These are phyloP conservation scores for Anas capensis DNA, from an alignment of 2,797 vertebrate species.

Conservation along the genomic window DNA sequence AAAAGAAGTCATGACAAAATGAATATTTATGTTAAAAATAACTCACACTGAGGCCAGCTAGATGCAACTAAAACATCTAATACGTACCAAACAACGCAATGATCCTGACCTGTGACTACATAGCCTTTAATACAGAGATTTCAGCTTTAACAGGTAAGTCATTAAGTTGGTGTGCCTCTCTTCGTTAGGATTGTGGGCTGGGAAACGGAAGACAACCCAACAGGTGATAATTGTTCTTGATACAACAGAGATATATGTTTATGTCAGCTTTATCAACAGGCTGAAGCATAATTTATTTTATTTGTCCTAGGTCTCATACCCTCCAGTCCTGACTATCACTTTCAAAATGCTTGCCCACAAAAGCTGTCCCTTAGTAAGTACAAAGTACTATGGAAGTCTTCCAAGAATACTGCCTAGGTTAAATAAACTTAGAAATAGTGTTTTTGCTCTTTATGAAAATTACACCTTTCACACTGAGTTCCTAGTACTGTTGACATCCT, in stretches of 20 bases:
- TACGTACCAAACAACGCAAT: not conserved
- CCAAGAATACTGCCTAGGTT: not conserved
- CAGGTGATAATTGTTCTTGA: not conserved
- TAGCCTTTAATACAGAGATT: not conserved
- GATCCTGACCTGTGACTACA: not conserved
- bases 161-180: not conserved
- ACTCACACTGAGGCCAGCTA: constrained; percentile 7
- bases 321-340: not conserved
- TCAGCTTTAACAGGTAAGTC: not conserved
- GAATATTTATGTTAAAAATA: constrained; percentile 26
- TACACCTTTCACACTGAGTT: not conserved
- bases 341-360: not conserved
- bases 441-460: not conserved
- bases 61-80: constrained; percentile 21
- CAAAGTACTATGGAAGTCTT: not conserved
- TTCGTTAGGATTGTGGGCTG: not conserved
- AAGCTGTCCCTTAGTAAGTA: not conserved
- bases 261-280: not conserved
- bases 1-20: not conserved
- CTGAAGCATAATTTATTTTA: not conserved
- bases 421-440: not conserved
- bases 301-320: not conserved
- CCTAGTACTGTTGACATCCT: not conserved
- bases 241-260: not conserved
- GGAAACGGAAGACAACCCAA: not conserved